Conservation (phyloP, 2,797 vertebrate species). For the Pangasius djambal region DNA sequence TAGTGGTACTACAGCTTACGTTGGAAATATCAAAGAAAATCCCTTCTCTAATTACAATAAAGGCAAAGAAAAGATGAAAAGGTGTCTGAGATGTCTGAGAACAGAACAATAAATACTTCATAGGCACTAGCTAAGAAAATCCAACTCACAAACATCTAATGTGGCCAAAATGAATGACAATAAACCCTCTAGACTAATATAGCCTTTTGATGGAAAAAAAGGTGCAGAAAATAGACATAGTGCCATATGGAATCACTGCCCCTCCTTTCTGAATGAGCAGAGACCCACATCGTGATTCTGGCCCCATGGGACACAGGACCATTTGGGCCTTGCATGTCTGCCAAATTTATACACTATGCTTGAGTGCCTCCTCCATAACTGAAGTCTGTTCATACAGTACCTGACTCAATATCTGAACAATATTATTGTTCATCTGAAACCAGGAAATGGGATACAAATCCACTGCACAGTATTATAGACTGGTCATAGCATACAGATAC, state of each 20-base stretch:
- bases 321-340: conserved; percentile 34
- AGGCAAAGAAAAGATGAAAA: background rate
- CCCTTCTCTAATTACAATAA: background rate
- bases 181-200: background rate
- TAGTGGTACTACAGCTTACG: background rate
- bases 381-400: conserved; percentile 34
- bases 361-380: conserved; percentile 30
- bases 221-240: conserved; percentile 30
- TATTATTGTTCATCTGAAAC: conserved; percentile 15
- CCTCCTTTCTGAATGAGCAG: conserved; percentile 46
- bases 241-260: conserved; percentile 49
- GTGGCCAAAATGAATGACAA: background rate
- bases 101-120: background rate
- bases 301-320: conserved; percentile 27
- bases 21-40: background rate
- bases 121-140: background rate
- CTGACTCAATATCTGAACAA: conserved; percentile 14
- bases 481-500: background rate
- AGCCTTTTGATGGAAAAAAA: background rate
- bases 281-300: conserved; percentile 46
- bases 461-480: background rate
- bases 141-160: background rate
- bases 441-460: background rate
- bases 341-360: conserved; percentile 47
- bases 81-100: background rate